Evolutionary conservation across 2,113 vertebrate species (phyloP).

Genomic region (Crotalus viridis): DNA sequence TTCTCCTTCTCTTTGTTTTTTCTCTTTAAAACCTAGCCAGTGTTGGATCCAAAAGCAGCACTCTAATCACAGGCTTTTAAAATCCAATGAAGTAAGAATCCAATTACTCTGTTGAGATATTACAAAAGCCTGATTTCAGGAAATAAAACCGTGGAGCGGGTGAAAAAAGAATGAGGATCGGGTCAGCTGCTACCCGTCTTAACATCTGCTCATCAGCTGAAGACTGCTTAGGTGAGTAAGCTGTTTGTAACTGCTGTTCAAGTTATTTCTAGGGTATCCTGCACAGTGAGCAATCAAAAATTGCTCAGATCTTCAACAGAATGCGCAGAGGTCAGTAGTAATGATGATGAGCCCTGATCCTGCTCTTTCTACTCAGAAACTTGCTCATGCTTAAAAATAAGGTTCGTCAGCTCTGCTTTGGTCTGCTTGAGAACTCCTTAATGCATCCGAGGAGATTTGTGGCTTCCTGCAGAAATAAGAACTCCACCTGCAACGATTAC

Average conservation of each 20-base stretch:
- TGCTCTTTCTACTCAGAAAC: too few relatives aligned
- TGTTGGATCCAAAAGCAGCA: neutral
- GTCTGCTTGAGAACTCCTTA: neutral
- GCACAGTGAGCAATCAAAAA: neutral
- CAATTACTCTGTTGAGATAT: neutral
- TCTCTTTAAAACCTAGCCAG: neutral
- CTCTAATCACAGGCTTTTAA: neutral
- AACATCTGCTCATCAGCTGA: neutral
- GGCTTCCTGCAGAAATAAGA: neutral
- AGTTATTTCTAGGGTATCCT: neutral
- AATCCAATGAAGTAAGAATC: neutral
- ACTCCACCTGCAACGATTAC: neutral
- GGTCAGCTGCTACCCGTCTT: neutral
- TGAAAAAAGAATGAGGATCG: neutral
- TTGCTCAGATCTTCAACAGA: neutral
- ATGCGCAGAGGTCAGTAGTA: neutral
- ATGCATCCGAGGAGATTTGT: neutral
- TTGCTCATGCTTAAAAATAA: neutral
- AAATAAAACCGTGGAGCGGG: neutral
- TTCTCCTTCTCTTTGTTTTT: neutral
- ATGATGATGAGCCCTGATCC: neutral
- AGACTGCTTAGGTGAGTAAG: neutral
- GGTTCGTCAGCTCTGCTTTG: neutral
- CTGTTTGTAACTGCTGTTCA: neutral
- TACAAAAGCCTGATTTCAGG: neutral